These are phyloP conservation scores for Sweltsa coloradensis DNA, from an alignment of 1,140 invertebrate species.

Conservation along the genomic window DNA sequence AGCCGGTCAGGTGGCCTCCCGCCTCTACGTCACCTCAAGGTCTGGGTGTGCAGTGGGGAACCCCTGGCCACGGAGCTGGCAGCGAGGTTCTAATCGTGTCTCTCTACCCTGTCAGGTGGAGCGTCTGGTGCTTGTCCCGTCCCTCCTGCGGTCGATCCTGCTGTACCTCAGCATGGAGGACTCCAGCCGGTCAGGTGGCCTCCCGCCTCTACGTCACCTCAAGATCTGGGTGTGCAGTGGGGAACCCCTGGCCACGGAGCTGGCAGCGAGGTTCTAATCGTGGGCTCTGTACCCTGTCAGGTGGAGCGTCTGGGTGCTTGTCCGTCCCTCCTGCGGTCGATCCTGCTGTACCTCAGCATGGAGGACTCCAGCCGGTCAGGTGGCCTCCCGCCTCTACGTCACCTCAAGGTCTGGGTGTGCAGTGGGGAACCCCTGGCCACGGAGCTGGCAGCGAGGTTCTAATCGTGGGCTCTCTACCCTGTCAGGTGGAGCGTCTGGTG, in stretches of 20 bases:
- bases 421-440: no score
- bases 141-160: constrained; percentile 60
- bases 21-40: neutral
- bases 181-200: neutral
- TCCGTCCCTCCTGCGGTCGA: constrained; percentile 63
- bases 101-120: no score
- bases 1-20: neutral
- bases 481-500: constrained; percentile 62
- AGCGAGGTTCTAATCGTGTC: constrained; percentile 61
- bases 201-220: neutral
- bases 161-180: constrained; percentile 44
- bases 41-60: constrained; percentile 73
- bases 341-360: constrained; percentile 52
- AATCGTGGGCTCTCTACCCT: no score
- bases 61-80: constrained; percentile 50
- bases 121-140: constrained; percentile 70
- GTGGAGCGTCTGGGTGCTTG: constrained; percentile 68
- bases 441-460: no score
- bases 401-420: no score
- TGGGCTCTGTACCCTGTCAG: constrained; percentile 32
- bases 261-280: constrained; percentile 64
- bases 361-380: neutral
- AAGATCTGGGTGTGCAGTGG: constrained; percentile 62
- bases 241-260: constrained; percentile 50
- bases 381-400: neutral